phyloP scores from a whole-genome alignment of 2,888 invertebrate species.

The Plemyria rubiginata region DNA sequence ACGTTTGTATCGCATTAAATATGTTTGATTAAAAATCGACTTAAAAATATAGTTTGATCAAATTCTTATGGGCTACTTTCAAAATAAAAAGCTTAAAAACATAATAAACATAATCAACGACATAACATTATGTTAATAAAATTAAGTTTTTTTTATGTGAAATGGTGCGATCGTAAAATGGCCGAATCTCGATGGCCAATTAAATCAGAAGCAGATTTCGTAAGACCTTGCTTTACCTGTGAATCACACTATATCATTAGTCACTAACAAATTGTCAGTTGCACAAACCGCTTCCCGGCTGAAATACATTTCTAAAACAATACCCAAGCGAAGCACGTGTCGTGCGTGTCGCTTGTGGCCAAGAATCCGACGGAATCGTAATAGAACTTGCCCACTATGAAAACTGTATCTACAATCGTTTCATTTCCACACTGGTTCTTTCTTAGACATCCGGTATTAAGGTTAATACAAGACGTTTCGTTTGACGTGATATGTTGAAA shows the following conservation, averaged over 20 bases:
- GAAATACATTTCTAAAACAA: slow-evolving; percentile 32
- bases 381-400: slow-evolving; percentile 20
- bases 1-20: slow-evolving; percentile 14
- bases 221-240: slow-evolving; percentile 5
- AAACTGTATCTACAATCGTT: neutral
- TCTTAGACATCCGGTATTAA: neutral
- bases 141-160: too few relatives aligned
- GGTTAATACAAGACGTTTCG: too few relatives aligned
- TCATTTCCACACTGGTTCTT: neutral
- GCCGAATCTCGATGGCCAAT: neutral
- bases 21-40: neutral
- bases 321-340: slow-evolving; percentile 38
- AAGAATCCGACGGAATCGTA: slow-evolving; percentile 39
- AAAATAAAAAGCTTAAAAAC: too few relatives aligned
- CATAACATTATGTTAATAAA: too few relatives aligned
- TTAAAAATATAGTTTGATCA: too few relatives aligned
- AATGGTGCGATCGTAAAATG: neutral
- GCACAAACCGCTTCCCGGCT: slow-evolving; percentile 26
- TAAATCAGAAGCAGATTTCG: neutral
- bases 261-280: slow-evolving; percentile 20
- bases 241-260: slow-evolving; percentile 22
- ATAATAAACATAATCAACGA: too few relatives aligned
- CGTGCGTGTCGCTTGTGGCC: slow-evolving; percentile 30
- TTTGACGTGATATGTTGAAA: too few relatives aligned
- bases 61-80: too few relatives aligned